Conservation (phyloP, 2,797 vertebrate genomes). For the Hydrophis major region DNA sequence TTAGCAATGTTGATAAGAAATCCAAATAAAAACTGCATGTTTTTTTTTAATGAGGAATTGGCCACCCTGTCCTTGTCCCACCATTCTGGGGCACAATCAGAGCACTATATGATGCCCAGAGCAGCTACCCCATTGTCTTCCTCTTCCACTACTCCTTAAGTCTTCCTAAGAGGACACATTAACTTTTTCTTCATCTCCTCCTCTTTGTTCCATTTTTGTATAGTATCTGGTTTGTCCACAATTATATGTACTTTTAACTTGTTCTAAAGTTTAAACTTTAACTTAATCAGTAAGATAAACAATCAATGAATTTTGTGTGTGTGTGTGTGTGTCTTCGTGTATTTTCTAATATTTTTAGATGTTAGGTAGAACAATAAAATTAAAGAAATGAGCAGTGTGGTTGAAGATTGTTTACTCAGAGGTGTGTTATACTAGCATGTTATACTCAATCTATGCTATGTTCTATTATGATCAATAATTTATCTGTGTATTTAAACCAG, state of each 20-base stretch:
- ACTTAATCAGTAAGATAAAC: not conserved
- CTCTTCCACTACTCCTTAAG: not conserved
- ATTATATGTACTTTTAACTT: not conserved
- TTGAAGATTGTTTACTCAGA: not conserved
- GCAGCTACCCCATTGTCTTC: not conserved
- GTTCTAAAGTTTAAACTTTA: not conserved
- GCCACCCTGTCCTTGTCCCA: not conserved
- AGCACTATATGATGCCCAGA: not conserved
- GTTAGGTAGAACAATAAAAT: not conserved
- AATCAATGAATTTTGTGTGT: not conserved
- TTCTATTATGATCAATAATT: not conserved
- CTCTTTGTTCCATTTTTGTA: too few species aligned
- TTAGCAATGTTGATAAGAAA: not conserved
- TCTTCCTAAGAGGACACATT: not conserved
- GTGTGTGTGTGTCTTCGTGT: not conserved
- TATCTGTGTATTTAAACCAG: not conserved
- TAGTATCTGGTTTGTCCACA: not conserved
- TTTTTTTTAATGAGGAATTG: not conserved
- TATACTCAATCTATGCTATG: not conserved
- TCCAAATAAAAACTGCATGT: not conserved
- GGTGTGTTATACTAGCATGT: not conserved
- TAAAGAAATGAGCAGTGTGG: not conserved
- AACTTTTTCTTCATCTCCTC: too few species aligned
- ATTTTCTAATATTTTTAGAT: not conserved
- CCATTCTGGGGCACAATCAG: too few species aligned